These are phyloP conservation scores for Phyto melanocephala DNA, from an alignment of 2,888 invertebrate species.

Conservation along the genomic window DNA sequence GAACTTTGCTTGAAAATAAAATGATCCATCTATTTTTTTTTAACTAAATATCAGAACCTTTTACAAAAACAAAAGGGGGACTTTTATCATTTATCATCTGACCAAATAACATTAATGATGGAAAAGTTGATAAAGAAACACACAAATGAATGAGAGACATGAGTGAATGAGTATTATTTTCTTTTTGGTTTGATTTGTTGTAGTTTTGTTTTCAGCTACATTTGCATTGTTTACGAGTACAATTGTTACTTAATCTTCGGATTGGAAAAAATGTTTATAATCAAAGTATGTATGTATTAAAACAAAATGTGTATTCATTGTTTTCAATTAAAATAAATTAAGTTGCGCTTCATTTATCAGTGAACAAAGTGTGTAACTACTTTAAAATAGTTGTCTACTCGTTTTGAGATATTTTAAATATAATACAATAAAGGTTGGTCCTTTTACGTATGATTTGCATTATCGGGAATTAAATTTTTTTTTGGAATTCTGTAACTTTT, in stretches of 20 bases:
- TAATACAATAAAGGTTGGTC: no score
- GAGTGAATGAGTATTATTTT: constrained; percentile 45
- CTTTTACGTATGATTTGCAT: no score
- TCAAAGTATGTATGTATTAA: constrained; percentile 61
- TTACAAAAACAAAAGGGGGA: constrained; percentile 4
- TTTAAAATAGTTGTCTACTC: no score
- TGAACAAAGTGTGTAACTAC: no score
- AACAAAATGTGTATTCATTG: constrained; percentile 71
- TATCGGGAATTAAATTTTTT: no score
- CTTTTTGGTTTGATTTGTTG: constrained; percentile 47
- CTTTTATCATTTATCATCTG: constrained; percentile 35
- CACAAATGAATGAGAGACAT: not conserved
- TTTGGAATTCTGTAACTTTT: no score
- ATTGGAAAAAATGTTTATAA: constrained; percentile 16
- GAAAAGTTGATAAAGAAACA: not conserved
- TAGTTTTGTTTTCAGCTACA: not conserved
- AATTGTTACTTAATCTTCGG: not conserved
- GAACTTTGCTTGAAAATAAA: constrained; percentile 35
- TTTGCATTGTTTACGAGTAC: not conserved
- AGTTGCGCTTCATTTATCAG: constrained; percentile 74
- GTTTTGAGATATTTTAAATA: no score
- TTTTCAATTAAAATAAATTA: constrained; percentile 78
- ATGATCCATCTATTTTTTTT: no score
- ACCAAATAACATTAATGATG: constrained; percentile 24
- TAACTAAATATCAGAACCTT: not conserved